These are phyloP conservation scores for Mastomys natalensis DNA, from an alignment of 2,113 vertebrate genomes.

Conservation along the genomic window DNA sequence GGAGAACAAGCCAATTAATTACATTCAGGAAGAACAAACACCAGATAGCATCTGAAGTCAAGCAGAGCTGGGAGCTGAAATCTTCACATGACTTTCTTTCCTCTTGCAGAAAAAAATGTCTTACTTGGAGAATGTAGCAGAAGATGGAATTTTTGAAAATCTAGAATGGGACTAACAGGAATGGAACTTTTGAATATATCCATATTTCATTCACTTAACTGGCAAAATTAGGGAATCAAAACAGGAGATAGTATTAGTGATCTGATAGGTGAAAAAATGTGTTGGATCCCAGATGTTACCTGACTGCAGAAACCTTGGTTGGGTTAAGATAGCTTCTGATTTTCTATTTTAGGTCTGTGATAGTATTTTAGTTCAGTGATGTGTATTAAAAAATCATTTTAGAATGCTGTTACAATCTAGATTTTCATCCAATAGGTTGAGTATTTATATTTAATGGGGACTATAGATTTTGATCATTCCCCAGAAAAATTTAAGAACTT, in stretches of 20 bases:
- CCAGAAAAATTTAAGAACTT: not conserved
- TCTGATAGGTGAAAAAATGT: not conserved
- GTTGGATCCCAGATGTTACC: not conserved
- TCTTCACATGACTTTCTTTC: not conserved
- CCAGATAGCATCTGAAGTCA: slow-evolving; percentile 1
- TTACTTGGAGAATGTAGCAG: not conserved
- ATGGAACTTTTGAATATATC: not conserved
- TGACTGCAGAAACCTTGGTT: not conserved
- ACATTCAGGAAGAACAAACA: not conserved
- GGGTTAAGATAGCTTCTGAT: not conserved
- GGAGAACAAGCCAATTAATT: slow-evolving; percentile 62
- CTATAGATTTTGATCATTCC: not conserved
- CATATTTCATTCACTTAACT: not conserved
- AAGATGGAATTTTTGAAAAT: not conserved
- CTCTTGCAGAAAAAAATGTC: not conserved
- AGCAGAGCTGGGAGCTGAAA: slow-evolving; percentile 11
- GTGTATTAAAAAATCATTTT: not conserved
- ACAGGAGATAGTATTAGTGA: not conserved
- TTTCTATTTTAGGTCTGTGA: not conserved
- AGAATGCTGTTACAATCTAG: not conserved
- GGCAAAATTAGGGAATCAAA: not conserved
- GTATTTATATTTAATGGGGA: not conserved
- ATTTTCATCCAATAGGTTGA: not conserved
- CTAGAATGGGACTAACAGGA: not conserved
- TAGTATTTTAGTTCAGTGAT: not conserved